Base-by-base conservation (phyloP, 2,888 invertebrate genomes). In the Watsonalla binaria region DNA sequence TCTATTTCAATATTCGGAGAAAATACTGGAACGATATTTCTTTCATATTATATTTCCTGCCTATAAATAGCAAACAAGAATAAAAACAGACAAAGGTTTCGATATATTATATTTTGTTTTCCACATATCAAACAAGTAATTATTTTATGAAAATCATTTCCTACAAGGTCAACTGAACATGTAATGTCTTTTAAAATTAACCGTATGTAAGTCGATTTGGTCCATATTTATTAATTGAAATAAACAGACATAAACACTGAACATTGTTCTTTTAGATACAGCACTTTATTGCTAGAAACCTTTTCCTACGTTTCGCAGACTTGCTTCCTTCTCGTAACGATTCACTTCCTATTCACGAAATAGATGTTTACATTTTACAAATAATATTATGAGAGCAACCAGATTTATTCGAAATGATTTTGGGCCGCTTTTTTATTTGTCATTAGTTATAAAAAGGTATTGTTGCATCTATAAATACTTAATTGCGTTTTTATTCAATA, bases 171-270 rank as follows among this genome's bases (percentile, higher is more conserved):
- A 58, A 57, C 55, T 55, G 58, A 60, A 68, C 65, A 65, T 57
- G 60, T 61, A 57, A 54, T 56, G 55, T 61, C 72, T 75, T 77
- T 49, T 76, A 65, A 74, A 79, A 78, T 77, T 74, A 76, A 74
- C 64, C 59, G 69, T 70, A 61, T 72, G 71, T n/a, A 24, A 4
- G 24, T 24, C 24, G 1, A 24, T 24, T 24, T 24, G 2, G 24
- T 4, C 24, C 58, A 63, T 70, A 65, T 61, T 60, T 66, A 59
- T 73, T 64, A 70, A 72, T 76, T 73, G 71, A 71, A 76, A 59
- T 71, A 73, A 69, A 74, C 70, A 68, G 65, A 59, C 62, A 62
- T 62, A 57, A 57, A 63, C 58, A 55, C 54, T 54, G 54, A 58
- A 53, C 61, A 39, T 58, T 65, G 59, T 61, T 57, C 59, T 65